Base-by-base conservation (phyloP, 1,140 invertebrate genomes). In the Zaprionus tsacasi region DNA sequence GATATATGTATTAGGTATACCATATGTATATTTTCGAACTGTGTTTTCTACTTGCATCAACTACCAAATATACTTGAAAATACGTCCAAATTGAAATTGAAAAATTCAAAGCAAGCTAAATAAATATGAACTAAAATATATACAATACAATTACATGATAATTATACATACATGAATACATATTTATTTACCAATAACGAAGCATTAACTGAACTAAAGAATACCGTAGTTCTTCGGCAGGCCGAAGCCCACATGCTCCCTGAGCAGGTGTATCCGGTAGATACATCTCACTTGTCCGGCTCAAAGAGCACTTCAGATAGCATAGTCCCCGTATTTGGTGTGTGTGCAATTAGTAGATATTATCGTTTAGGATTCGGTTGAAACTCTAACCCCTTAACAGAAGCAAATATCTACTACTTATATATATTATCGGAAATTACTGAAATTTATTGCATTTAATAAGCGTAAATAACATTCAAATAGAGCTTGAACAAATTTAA, bases 41-140 rank as follows among this genome's bases (percentile, higher is more conserved):
- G 85, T 85, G 79, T 88, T 88, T 88, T 90, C 86, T 88, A 88
- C 78, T 87, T 87, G 83, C 83, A 86, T 83, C 71, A 76, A 73
- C 68, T 65, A 70, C 76, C 76, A 78, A 57, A 88, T 72, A 83
- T 89, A 90, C 86, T 89, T 89, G 85, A 89, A 89, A 79, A 88
- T 90, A 88, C 85, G 85, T 88, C 85, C 85, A 88, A 80, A 79
- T 79, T 73, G 54, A 76, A 71, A 83, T 83, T 80, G 76, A 70
- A 70, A 78, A 80, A 87, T 78, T 75, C 63, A 86, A 79, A 45
- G 80, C 78, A 86, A 86, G 82, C 76, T 76, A 82, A 75, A 64
- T 33, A 50, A 12, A 25, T 12, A 50, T 50, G 8, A 79, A 82
- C 79, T 82, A 82, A 30, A 79, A 82, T 72, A 86, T 81, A 86